Evolutionary conservation across 1,140 invertebrate species (phyloP).

Genomic region (Condylostylus longicornis): DNA sequence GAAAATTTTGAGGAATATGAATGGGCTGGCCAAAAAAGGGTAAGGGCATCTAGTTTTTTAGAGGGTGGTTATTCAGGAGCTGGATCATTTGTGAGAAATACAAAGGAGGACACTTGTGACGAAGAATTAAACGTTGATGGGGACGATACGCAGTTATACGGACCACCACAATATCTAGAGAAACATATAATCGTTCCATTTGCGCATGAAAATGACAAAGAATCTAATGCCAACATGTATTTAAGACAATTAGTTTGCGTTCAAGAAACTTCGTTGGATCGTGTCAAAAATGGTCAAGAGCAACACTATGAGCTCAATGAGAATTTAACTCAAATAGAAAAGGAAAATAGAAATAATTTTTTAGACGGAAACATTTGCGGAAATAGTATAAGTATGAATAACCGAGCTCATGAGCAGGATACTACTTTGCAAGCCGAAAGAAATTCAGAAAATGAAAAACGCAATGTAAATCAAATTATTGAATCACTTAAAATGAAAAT

Average conservation of each 20-base stretch:
- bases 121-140: constrained; percentile 65
- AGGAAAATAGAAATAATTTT: neutral
- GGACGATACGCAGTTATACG: constrained; percentile 59
- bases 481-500: constrained; percentile 56
- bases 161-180: constrained; percentile 69
- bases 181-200: constrained; percentile 48
- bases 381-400: constrained; percentile 13
- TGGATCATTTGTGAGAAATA: constrained; percentile 36
- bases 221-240: constrained; percentile 14
- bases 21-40: constrained; percentile 63
- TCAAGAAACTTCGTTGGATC: constrained; percentile 19
- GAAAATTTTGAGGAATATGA: constrained; percentile 63
- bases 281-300: constrained; percentile 11
- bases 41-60: constrained; percentile 51
- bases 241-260: constrained; percentile 40
- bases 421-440: constrained; percentile 11
- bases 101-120: constrained; percentile 48
- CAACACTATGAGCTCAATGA: neutral
- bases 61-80: constrained; percentile 50
- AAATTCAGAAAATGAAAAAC: constrained; percentile 8
- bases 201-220: constrained; percentile 34
- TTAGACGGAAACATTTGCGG: constrained; percentile 4
- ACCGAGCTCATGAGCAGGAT: neutral
- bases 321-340: neutral
- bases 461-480: constrained; percentile 45